Base-by-base conservation (phyloP, 2,888 invertebrate genomes). In the Mystacides longicornis region DNA sequence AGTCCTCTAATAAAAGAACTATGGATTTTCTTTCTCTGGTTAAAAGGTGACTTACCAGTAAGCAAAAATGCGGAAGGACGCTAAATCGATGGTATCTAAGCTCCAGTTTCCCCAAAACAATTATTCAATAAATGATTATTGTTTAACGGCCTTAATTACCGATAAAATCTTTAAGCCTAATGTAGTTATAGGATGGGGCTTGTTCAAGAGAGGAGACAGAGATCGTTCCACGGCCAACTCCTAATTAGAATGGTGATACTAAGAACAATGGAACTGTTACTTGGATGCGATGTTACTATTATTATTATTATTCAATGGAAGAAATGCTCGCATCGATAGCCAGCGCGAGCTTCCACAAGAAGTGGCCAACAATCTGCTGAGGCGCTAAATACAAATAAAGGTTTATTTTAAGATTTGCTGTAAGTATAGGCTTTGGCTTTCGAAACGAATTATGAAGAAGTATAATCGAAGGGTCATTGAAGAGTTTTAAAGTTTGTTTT, bases 191-290 rank as follows among this genome's bases (percentile, higher is more conserved):
- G 5, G 11, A 14, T n/a, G n/a, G 37, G 14, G 14, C 37, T 37
- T 37, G 37, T 37, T 37, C 37, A 16, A 37, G 37, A 16, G 11
- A 7, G 27, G 27, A 37, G n/a, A n/a, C n/a, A n/a, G n/a, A 37
- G 37, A 37, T 37, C 7, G 37, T 37, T 37, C 37, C 37, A 37
- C 16, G 16, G 16, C n/a, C 37, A 37, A 37, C n/a, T 37, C 37
- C 37, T 37, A 37, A 37, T 37, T 37, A 37, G 37, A 37, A 37
- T 37, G 37, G 37, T 37, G 37, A 37, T 37, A 37, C 7, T 37
- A 37, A 37, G 37, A 37, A 37, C 37, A 37, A 37, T 37, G 37
- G 37, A 37, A 37, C 37, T 37, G 37, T 37, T 37, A 37, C 37
- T 14, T 7, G 37, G 37, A 27, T 7, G 27, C 5, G 27, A 27